phyloP scores from a whole-genome alignment of 2,113 vertebrate species.

The Dicrurus megarhynchus region DNA sequence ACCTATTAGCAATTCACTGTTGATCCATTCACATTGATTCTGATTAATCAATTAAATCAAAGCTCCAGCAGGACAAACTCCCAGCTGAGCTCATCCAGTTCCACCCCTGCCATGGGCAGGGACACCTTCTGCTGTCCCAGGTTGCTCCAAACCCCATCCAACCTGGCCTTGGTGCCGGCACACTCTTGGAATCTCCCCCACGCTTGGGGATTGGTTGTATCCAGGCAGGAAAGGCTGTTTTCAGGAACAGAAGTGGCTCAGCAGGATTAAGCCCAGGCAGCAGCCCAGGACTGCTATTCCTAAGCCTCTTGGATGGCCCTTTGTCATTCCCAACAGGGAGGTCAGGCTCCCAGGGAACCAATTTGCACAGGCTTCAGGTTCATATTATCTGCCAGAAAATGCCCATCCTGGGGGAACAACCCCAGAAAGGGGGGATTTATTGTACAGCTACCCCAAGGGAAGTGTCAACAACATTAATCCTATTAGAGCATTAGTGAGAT shows the following conservation, averaged over 20 bases:
- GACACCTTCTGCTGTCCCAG: not conserved
- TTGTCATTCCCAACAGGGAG: constrained; percentile 21
- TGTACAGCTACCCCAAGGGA: not conserved
- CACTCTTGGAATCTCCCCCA: fast-evolving
- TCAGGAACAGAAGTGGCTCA: not conserved
- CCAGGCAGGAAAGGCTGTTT: not conserved
- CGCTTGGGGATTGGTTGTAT: fast-evolving
- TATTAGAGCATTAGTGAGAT: not conserved
- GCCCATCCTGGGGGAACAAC: not conserved
- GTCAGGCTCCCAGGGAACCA: not conserved
- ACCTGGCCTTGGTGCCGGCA: fast-evolving
- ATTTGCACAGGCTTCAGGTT: constrained; percentile 41
- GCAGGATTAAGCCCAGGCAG: not conserved
- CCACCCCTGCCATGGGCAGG: not conserved
- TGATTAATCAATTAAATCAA: not conserved
- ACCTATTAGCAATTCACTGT: not conserved
- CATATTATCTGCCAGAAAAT: not conserved
- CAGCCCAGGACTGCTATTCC: not conserved
- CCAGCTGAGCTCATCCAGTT: not conserved
- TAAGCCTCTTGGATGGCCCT: not conserved
- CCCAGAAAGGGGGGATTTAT: not conserved
- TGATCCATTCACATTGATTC: not conserved
- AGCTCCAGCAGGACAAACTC: not conserved
- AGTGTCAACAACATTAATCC: constrained; percentile 19
- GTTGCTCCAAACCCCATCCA: not conserved